A percentile compares a stretch with the other conserved stretches of the same genome.
These are phyloP conservation scores for Lepisosteus osseus DNA, from an alignment of 2,113 vertebrate species.

Conservation along the genomic window DNA sequence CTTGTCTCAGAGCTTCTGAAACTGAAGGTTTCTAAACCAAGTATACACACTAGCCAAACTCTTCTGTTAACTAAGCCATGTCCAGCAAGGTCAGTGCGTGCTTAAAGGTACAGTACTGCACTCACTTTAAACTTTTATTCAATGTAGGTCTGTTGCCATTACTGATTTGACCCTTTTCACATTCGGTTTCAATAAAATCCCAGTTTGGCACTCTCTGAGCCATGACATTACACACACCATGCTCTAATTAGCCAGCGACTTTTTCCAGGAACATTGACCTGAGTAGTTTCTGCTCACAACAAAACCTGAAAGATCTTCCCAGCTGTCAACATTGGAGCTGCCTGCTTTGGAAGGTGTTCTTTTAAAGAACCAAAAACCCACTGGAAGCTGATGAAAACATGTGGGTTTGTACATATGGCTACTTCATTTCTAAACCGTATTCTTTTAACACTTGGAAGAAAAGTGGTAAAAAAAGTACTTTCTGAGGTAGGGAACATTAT, in stretches of 20 bases:
- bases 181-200: slow-evolving; percentile 11
- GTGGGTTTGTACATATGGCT: slow-evolving; percentile 35
- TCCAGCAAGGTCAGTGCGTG: too few relatives aligned
- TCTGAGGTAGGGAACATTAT: slow-evolving; percentile 36
- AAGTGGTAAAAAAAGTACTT: slow-evolving; percentile 48
- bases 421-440: slow-evolving; percentile 52
- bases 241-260: slow-evolving; percentile 40
- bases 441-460: slow-evolving; percentile 64
- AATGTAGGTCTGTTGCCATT: neutral
- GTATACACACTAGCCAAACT: too few relatives aligned
- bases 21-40: too few relatives aligned
- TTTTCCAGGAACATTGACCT: slow-evolving; percentile 35
- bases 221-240: slow-evolving; percentile 37
- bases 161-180: slow-evolving; percentile 5
- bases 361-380: slow-evolving; percentile 43
- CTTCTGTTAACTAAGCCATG: too few relatives aligned
- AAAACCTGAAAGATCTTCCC: slow-evolving; percentile 38
- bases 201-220: slow-evolving; percentile 12
- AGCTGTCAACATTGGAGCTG: slow-evolving; percentile 46
- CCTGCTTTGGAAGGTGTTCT: slow-evolving; percentile 38
- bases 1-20: too few relatives aligned
- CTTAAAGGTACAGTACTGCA: neutral
- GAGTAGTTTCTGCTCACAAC: slow-evolving; percentile 37
- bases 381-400: slow-evolving; percentile 54
- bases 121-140: neutral